Evolutionary conservation across 2,888 invertebrate species (phyloP).

Genomic region (Ochropleura leucogaster): DNA sequence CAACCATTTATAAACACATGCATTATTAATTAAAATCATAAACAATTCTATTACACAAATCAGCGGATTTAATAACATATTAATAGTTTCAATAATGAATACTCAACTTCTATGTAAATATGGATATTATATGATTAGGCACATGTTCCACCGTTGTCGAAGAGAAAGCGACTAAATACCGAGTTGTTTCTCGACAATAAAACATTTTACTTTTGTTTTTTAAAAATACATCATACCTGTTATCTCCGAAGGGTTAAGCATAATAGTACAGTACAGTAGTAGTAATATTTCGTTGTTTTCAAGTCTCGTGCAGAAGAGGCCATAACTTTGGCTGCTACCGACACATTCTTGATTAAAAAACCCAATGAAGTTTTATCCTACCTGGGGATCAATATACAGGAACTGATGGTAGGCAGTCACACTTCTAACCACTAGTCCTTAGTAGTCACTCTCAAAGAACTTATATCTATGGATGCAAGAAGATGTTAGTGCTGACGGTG

Average conservation of each 20-base stretch:
- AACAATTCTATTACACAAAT: slow-evolving; percentile 49
- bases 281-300: too few species aligned
- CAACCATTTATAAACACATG: slow-evolving; percentile 9
- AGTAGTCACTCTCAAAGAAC: too few species aligned
- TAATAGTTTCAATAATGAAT: slow-evolving; percentile 45
- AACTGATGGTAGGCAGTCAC: not conserved
- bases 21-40: slow-evolving; percentile 48
- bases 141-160: not conserved
- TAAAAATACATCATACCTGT: not conserved
- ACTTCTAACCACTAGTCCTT: not conserved
- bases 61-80: slow-evolving; percentile 39
- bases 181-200: not conserved
- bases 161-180: not conserved
- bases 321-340: not conserved
- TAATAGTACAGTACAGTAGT: too few species aligned
- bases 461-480: not conserved
- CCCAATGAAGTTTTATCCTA: not conserved
- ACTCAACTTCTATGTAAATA: slow-evolving; percentile 51
- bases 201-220: not conserved
- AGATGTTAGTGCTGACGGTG: too few species aligned
- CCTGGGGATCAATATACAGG: not conserved
- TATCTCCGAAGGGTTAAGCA: not conserved
- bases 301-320: not conserved
- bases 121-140: slow-evolving; percentile 56
- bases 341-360: not conserved